phyloP scores from a whole-genome alignment of 2,113 vertebrate species.

The Colius striatus region DNA sequence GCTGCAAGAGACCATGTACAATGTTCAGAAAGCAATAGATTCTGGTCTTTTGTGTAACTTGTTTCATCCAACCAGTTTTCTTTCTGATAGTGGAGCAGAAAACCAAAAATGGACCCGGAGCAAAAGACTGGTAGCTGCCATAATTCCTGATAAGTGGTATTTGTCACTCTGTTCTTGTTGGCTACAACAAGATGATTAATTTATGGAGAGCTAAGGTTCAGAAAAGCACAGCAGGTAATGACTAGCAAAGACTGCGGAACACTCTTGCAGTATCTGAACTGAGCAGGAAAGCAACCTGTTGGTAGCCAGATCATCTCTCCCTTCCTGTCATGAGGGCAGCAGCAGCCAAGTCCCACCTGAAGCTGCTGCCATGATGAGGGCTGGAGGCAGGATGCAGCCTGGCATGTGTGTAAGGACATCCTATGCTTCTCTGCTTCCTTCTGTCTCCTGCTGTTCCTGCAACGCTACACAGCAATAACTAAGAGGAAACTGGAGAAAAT shows the following conservation, averaged over 20 bases:
- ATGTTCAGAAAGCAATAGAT: background rate
- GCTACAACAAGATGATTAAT: slow-evolving; percentile 31
- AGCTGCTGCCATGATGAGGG: background rate
- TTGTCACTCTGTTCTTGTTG: slow-evolving; percentile 11
- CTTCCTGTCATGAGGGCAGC: background rate
- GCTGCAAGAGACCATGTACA: background rate
- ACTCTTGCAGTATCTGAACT: background rate
- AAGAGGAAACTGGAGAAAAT: background rate
- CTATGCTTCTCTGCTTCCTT: rapidly evolving
- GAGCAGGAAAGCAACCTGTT: background rate
- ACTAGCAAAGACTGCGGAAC: background rate
- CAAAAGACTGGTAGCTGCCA: slow-evolving; percentile 3
- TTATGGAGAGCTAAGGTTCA: slow-evolving; percentile 35
- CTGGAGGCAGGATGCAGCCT: background rate
- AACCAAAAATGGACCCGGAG: slow-evolving; percentile 20
- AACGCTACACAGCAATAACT: background rate
- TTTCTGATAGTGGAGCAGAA: slow-evolving; percentile 32
- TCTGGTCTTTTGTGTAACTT: slow-evolving; percentile 3
- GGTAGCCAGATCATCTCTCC: background rate
- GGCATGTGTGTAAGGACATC: rapidly evolving
- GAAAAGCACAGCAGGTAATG: slow-evolving; percentile 7
- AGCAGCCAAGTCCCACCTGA: background rate
- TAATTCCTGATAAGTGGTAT: background rate
- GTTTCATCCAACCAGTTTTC: slow-evolving; percentile 23
- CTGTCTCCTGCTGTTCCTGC: background rate